A percentile compares a stretch with the other conserved stretches of the same genome.
Conservation (phyloP, 2,113 vertebrate species). For the Ctenomys sociabilis region DNA sequence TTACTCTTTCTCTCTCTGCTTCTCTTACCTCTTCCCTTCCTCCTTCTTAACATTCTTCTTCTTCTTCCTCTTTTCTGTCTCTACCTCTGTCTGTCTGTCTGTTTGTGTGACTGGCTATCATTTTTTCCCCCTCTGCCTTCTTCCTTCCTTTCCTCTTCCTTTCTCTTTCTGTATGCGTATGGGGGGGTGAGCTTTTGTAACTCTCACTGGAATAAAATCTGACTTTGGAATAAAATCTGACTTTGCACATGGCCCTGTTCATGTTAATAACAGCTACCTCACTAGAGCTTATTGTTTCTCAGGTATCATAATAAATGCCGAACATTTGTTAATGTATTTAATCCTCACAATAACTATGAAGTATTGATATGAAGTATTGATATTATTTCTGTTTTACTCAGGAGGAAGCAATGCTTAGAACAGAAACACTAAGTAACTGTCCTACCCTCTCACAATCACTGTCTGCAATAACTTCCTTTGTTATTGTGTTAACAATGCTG, state of each 20-base stretch:
- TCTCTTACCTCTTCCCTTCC: accelerated
- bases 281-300: not conserved
- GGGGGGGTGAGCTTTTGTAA: not conserved
- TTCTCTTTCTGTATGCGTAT: not conserved
- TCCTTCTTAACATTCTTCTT: accelerated
- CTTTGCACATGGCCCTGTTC: not conserved
- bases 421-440: not conserved
- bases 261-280: constrained; percentile 18
- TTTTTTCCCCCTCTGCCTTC: not conserved
- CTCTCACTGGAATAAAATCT: not conserved
- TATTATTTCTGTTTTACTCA: not conserved
- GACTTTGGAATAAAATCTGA: not conserved
- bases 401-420: not conserved
- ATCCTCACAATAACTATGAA: not conserved
- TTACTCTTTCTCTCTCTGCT: no score
- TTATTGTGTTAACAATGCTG: not conserved
- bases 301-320: not conserved
- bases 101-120: not conserved
- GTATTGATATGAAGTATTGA: no score
- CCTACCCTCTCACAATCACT: not conserved
- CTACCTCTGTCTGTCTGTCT: no score
- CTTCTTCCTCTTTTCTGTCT: no score
- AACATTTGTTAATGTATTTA: not conserved
- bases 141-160: not conserved
- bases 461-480: not conserved